Evolutionary conservation across 2,113 vertebrate genomes (phyloP).

Genomic region (Phrynocephalus versicolor): DNA sequence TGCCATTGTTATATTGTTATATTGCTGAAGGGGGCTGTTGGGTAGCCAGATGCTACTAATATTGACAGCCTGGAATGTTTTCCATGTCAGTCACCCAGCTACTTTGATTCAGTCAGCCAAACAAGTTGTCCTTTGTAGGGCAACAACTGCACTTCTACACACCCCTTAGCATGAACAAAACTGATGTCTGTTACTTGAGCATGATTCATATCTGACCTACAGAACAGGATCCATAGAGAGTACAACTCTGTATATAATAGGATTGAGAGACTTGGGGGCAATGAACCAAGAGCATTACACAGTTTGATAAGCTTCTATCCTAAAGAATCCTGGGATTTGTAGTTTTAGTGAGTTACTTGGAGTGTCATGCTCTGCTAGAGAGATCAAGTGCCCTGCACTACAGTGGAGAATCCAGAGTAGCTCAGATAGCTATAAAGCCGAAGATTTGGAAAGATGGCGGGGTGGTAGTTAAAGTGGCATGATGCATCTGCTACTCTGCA

Average conservation of each 20-base stretch:
- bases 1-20: slow-evolving; percentile 24
- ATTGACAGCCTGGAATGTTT: slow-evolving; percentile 6
- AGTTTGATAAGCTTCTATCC: no score
- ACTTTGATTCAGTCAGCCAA: neutral
- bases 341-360: no score
- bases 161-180: neutral
- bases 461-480: no score
- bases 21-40: neutral
- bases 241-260: neutral
- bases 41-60: slow-evolving; percentile 23
- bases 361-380: no score
- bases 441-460: no score
- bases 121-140: neutral
- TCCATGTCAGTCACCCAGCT: neutral
- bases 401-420: no score
- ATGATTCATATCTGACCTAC: no score
- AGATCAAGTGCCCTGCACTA: no score
- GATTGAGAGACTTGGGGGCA: neutral
- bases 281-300: neutral
- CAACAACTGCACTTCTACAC: neutral
- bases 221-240: no score
- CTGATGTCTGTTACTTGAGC: accelerated
- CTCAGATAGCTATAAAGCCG: no score
- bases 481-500: no score
- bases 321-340: no score